These are phyloP conservation scores for Bembecia ichneumoniformis DNA, from an alignment of 2,888 invertebrate genomes.

Conservation along the genomic window DNA sequence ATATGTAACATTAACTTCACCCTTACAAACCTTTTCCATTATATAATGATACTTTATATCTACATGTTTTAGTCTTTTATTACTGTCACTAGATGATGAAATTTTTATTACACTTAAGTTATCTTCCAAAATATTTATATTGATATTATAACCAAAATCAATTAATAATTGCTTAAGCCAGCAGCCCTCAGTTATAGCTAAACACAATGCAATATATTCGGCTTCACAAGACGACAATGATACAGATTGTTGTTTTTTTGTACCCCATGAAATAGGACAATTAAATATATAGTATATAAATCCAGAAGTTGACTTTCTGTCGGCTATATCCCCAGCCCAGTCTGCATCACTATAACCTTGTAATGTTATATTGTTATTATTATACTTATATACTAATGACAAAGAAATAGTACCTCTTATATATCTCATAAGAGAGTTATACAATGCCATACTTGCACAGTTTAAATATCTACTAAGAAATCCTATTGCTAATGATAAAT, in stretches of 20 bases:
- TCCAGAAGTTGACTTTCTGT: slow-evolving; percentile 14
- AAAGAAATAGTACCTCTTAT: slow-evolving; percentile 8
- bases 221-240: slow-evolving; percentile 18
- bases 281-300: slow-evolving; percentile 11
- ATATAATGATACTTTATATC: too few species aligned
- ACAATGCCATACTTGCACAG: neutral
- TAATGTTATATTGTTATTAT: slow-evolving; percentile 10
- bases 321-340: slow-evolving; percentile 16
- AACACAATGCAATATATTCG: slow-evolving; percentile 16
- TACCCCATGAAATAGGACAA: slow-evolving; percentile 15
- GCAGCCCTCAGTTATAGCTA: slow-evolving; percentile 13
- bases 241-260: slow-evolving; percentile 15
- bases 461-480: neutral
- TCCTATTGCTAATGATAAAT: neutral
- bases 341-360: slow-evolving; percentile 15
- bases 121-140: too few species aligned
- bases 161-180: slow-evolving; percentile 6
- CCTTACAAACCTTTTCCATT: too few species aligned
- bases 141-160: too few species aligned
- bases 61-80: too few species aligned
- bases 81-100: too few species aligned
- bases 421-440: slow-evolving; percentile 7
- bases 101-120: too few species aligned
- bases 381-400: slow-evolving; percentile 12
- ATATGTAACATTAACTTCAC: too few species aligned